A percentile compares a stretch with the other conserved stretches of the same genome.
phyloP scores from a whole-genome alignment of 2,797 vertebrate species.

The Xenops minutus region DNA sequence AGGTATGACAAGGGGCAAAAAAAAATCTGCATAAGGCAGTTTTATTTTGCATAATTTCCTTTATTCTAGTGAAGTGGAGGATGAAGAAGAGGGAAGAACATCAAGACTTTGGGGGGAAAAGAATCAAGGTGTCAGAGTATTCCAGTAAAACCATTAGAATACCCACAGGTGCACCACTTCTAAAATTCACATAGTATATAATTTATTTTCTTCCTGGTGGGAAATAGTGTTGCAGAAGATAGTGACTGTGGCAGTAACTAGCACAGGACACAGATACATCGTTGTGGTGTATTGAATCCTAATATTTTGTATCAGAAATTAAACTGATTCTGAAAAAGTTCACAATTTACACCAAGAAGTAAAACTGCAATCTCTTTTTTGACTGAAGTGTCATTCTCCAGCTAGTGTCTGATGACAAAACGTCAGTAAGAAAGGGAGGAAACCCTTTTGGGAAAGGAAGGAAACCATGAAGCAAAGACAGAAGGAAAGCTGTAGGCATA shows the following conservation, averaged over 20 bases:
- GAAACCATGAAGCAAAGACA: neutral
- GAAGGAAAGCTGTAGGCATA: neutral
- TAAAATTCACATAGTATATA: neutral
- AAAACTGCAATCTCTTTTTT: neutral
- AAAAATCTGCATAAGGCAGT: neutral
- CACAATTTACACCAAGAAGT: neutral
- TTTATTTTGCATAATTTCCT: neutral
- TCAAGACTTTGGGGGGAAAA: neutral
- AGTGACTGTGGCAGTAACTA: neutral
- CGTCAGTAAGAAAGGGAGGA: neutral
- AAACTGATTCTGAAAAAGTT: neutral
- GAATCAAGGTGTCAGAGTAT: neutral
- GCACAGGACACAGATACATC: neutral
- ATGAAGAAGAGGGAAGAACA: neutral
- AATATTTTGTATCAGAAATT: neutral
- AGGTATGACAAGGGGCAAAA: neutral
- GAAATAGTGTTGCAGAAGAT: neutral
- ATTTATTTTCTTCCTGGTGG: neutral
- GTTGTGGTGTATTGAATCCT: neutral
- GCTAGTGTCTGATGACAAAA: neutral
- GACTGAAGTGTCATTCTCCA: neutral
- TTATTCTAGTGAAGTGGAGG: neutral
- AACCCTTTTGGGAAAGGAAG: neutral
- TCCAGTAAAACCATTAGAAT: neutral
- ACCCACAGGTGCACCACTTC: neutral